Evolutionary conservation across 2,113 vertebrate species (phyloP).

Genomic region (Seriola quinqueradiata): DNA sequence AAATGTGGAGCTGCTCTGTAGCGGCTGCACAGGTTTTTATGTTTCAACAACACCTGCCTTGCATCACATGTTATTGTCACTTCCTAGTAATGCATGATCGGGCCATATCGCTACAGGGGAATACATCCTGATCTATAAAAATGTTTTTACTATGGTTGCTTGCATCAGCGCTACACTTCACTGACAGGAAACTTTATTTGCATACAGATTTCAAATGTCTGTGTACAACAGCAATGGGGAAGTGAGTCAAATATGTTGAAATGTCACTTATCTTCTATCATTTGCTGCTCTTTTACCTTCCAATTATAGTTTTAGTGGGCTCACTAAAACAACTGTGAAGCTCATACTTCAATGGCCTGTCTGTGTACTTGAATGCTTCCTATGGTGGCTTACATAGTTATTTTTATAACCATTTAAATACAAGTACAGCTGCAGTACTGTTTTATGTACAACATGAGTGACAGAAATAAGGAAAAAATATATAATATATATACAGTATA

Average conservation of each 20-base stretch:
- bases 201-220: constrained; percentile 42
- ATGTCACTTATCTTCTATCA: constrained; percentile 29
- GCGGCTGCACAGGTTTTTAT: background rate
- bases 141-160: background rate
- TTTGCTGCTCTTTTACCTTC: background rate
- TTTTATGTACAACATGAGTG: too few species aligned
- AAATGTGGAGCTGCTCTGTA: too few species aligned
- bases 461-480: too few species aligned
- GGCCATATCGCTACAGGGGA: background rate
- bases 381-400: background rate
- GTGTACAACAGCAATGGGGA: constrained; percentile 30
- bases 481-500: too few species aligned
- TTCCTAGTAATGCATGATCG: background rate
- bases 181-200: constrained; percentile 58
- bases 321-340: constrained; percentile 15
- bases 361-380: background rate
- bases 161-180: constrained; percentile 21
- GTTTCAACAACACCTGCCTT: too few species aligned
- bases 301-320: background rate
- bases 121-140: background rate
- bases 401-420: background rate
- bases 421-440: too few species aligned
- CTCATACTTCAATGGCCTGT: background rate
- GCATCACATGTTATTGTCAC: background rate
- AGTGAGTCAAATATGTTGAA: constrained; percentile 29